Base-by-base conservation (phyloP, 2,888 invertebrate genomes). In the Taphrorychus bicolor region DNA sequence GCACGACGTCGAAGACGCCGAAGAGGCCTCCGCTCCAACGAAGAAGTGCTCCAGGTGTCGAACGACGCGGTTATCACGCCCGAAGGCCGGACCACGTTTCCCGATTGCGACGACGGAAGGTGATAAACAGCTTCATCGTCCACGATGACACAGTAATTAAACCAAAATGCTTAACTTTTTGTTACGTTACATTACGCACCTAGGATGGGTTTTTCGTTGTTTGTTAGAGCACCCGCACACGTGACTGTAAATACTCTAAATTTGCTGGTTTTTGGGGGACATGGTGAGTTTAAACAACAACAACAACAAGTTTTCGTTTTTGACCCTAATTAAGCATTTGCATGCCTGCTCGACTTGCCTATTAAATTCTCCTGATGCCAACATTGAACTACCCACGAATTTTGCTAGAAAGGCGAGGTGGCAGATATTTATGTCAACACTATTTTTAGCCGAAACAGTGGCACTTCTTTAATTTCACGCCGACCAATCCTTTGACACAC, bases 111-210 rank as follows among this genome's bases (percentile, higher is more conserved):
- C 63, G 70, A 70, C 70, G 71, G 70, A 70, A 72, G 72, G 72
- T 69, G 67, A 71, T 69, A 70, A 66, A 54, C 59, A 56, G 51
- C 41, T 56, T 61, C 59, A 63, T 59, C 62, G 70, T 45, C 64
- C 73, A 73, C 64, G 70, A 75, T 75, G 75, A 75, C 75, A 71
- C 74, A 75, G 75, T 75, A 75, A 75, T 74, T 75, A 75, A 69
- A 18, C 51, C 14, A 45, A n/a, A n/a, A 45, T 16, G 45, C 14
- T 16, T 16, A n/a, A 11, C 45, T 14, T 17, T 45, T 45, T 45
- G 17, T 32, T 32, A 32, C 11, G n/a, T n/a, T n/a, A n/a, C 32
- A 32, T 9, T 32, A 32, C 32, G 32, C 32, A 32, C 32, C 32
- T 32, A 32, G 32, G 32, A 32, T 32, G 32, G 18, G 45, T 45